Conservation (phyloP, 2,888 invertebrate species). For the Limnephilus auricula region DNA sequence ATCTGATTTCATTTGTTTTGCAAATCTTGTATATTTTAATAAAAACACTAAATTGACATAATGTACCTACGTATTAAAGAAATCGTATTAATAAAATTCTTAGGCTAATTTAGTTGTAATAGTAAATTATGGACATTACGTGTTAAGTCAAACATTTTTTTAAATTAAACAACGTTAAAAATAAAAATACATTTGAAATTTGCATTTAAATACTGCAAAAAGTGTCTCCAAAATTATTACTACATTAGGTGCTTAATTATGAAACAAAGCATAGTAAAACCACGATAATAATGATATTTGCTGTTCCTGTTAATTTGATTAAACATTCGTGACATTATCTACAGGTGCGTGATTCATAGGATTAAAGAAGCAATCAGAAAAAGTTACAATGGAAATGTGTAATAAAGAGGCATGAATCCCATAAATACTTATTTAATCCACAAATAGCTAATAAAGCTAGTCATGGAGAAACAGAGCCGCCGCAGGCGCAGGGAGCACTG, state of each 20-base stretch:
- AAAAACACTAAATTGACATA: neutral
- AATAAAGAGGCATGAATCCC: neutral
- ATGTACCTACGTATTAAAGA: neutral
- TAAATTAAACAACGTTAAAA: no score
- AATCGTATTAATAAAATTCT: neutral
- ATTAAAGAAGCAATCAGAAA: neutral
- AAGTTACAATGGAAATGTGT: slow-evolving; percentile 10
- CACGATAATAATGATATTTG: neutral
- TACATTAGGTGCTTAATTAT: neutral
- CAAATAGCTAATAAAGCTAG: slow-evolving; percentile 23
- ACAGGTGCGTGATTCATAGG: slow-evolving; percentile 7
- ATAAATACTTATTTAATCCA: slow-evolving; percentile 26
- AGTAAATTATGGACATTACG: no score
- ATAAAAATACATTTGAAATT: no score
- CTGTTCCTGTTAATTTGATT: neutral
- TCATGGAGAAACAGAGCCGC: neutral
- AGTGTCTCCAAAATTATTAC: no score
- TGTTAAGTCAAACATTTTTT: no score
- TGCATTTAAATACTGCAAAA: no score
- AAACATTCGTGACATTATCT: neutral
- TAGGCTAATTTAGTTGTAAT: no score
- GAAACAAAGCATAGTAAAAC: neutral
- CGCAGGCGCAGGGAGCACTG: neutral
- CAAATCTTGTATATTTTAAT: neutral
- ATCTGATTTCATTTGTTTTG: neutral